Evolutionary conservation across 1,140 invertebrate genomes (phyloP).

Genomic region (Dendrolimus punctatus): DNA sequence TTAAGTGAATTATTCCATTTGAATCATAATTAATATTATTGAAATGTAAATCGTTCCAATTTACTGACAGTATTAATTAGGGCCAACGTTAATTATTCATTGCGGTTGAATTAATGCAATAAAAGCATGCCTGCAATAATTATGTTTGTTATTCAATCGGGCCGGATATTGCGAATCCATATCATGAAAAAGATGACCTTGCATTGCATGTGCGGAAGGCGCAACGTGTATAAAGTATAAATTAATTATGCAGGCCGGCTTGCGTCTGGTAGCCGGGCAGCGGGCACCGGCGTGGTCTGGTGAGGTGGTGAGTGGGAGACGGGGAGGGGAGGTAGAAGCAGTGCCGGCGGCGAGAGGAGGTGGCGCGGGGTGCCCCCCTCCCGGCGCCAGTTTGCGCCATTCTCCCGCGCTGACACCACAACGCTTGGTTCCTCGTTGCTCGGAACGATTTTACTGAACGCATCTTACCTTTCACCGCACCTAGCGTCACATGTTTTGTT

Average conservation of each 20-base stretch:
- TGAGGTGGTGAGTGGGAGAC: conserved; percentile 1
- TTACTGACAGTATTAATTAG: too few relatives aligned
- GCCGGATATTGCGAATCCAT: conserved; percentile 14
- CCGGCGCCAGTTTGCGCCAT: conserved; percentile 58
- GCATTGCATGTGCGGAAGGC: conserved; percentile 41
- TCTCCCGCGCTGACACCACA: conserved; percentile 58
- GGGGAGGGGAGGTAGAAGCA: conserved; percentile 6
- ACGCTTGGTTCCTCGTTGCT: conserved; percentile 55
- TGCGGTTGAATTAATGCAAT: too few relatives aligned
- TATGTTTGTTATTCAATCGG: not conserved
- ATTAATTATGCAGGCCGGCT: conserved; percentile 62
- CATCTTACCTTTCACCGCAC: conserved; percentile 64
- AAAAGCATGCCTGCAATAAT: too few relatives aligned
- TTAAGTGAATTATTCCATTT: too few relatives aligned
- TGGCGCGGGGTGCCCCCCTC: conserved; percentile 19
- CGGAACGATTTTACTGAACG: conserved; percentile 50
- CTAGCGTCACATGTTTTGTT: conserved; percentile 46
- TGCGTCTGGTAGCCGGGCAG: conserved; percentile 53
- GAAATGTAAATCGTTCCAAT: too few relatives aligned
- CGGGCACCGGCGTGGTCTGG: conserved; percentile 12
- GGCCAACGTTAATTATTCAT: too few relatives aligned
- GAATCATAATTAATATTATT: too few relatives aligned
- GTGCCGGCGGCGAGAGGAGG: not conserved
- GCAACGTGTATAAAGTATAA: conserved; percentile 56
- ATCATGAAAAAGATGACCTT: conserved; percentile 59